Base-by-base conservation (phyloP, 2,113 vertebrate species). In the Daubentonia madagascariensis region DNA sequence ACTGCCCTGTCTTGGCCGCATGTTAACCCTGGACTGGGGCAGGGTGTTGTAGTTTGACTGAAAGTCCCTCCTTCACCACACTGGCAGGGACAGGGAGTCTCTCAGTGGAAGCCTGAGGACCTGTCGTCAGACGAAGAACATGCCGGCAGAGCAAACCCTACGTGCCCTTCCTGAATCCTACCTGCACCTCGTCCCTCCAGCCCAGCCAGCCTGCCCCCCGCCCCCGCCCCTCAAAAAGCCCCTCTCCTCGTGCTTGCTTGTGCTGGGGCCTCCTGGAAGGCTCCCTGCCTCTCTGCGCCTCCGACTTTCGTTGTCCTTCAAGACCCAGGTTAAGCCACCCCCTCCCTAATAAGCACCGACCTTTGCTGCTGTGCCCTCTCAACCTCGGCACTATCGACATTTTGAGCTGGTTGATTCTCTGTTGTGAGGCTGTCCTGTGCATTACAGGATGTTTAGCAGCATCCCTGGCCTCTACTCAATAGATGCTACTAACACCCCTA, bases 161-260 rank as follows among this genome's bases (percentile, higher is more conserved):
- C 14, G 11, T 0, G 17, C 48, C 32, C 67, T 32, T 25, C 16
- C 14, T 6, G 7, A 17, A 13, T 8, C 83, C 35, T 37, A 12
- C 63, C 45, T 14, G 50, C 32, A 11, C 11, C 23, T n/a, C 3
- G 13, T 52, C 30, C 18, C 22, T 70, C 20, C 61, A 25, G 52
- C 28, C 6, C 0, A 20, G 23, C 43, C 45, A 13, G 6, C 45
- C 37, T 32, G 4, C 12, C 32, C 54, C 11, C 16, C 8, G 1
- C 2, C 6, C n/a, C n/a, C n/a, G n/a, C n/a, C n/a, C n/a, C n/a
- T n/a, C 2, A 40, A 40, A 43, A 5, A 4, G 17, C 17, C 61
- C 50, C 48, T 65, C 40, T 37, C 81, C 32, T 28, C 8, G 20
- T 30, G 48, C 16, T 68, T 28, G 16, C 48, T 37, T 57, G 23